Percentiles rank a stretch among this genome's conserved stretches.
These are phyloP conservation scores for Lithophane leautieri DNA, from an alignment of 2,888 invertebrate genomes.

Conservation along the genomic window DNA sequence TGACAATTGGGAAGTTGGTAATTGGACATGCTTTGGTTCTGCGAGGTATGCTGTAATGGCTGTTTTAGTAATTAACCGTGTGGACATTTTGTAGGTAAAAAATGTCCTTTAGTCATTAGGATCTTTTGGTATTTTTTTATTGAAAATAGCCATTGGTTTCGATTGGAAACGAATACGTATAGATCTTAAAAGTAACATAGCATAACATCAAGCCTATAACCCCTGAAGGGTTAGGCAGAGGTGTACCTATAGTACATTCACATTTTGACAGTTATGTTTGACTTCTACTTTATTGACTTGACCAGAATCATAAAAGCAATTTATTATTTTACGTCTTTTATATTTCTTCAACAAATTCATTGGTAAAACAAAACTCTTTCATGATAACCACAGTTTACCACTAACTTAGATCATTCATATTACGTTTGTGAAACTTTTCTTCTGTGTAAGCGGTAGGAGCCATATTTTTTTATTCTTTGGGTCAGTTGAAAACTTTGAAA, in stretches of 20 bases:
- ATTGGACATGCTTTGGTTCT: constrained; percentile 16
- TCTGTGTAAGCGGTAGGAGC: constrained; percentile 1
- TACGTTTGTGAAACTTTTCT: constrained; percentile 27
- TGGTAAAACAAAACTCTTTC: neutral
- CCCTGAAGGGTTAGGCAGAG: too few species aligned
- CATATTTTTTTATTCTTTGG: constrained; percentile 41
- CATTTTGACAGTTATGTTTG: too few species aligned
- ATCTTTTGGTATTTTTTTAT: neutral
- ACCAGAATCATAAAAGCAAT: neutral
- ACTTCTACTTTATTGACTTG: too few species aligned
- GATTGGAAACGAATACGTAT: neutral
- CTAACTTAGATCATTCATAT: constrained; percentile 20
- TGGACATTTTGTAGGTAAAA: constrained; percentile 7
- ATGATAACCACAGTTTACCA: neutral
- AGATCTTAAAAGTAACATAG: neutral
- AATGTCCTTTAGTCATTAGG: neutral
- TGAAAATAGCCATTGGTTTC: neutral
- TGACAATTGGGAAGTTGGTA: constrained; percentile 28
- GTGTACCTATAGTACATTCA: too few species aligned
- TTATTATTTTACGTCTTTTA: neutral
- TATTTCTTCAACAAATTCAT: neutral
- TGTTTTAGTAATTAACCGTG: constrained; percentile 15
- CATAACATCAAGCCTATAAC: too few species aligned
- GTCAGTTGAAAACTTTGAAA: constrained; percentile 45
- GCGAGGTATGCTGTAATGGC: constrained; percentile 17